phyloP scores from a whole-genome alignment of 2,797 vertebrate species.

The Hydrolagus colliei region DNA sequence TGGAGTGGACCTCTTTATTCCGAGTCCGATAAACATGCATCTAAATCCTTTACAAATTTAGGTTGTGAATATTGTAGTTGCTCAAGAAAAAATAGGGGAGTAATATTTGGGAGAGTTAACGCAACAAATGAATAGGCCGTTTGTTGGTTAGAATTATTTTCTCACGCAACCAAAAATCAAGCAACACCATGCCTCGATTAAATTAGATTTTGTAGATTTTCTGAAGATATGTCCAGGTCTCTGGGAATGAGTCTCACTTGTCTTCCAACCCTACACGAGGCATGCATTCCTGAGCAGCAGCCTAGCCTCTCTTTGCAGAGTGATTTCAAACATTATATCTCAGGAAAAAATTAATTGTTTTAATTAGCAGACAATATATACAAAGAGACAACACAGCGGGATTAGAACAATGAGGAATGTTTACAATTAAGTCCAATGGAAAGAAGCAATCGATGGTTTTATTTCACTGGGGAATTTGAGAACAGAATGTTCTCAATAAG shows the following conservation, averaged over 20 bases:
- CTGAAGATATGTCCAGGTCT: background rate
- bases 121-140: background rate
- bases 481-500: too few species aligned
- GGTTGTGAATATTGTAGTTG: too few species aligned
- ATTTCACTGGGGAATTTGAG: too few species aligned
- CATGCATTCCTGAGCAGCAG: background rate
- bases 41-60: too few species aligned
- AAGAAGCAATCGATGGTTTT: too few species aligned
- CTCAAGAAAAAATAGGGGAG: background rate
- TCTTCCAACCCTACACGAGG: background rate
- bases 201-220: background rate
- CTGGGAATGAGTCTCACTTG: background rate
- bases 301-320: background rate
- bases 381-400: too few species aligned
- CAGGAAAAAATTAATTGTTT: background rate
- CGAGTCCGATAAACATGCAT: too few species aligned
- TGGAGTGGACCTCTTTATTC: too few species aligned
- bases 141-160: background rate
- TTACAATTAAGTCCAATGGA: too few species aligned
- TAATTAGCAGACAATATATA: background rate
- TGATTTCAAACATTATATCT: background rate
- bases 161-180: conserved; percentile 3
- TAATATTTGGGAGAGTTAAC: background rate
- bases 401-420: too few species aligned
- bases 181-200: background rate